Conservation (phyloP, 2,888 invertebrate genomes). For the Pocota personata region DNA sequence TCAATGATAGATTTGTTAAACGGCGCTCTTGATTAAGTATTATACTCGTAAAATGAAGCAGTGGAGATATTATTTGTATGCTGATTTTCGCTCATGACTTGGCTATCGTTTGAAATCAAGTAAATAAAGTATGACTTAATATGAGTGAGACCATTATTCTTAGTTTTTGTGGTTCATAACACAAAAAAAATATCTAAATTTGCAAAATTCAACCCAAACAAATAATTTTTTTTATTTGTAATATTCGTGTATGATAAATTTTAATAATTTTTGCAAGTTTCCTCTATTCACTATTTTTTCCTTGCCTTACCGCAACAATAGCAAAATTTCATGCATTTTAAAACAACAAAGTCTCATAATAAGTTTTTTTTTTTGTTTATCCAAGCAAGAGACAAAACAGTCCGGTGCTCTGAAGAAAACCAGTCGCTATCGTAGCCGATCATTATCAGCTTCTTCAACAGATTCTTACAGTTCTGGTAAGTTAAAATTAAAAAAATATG, state of each 20-base stretch:
- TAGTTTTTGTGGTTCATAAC: too few relatives aligned
- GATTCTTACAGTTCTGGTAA: conserved; percentile 96
- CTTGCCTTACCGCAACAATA: not conserved
- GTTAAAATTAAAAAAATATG: conserved; percentile 66
- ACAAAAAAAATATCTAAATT: too few relatives aligned
- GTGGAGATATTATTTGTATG: too few relatives aligned
- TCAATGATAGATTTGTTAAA: too few relatives aligned
- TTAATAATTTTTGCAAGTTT: not conserved
- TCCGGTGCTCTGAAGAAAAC: conserved; percentile 94
- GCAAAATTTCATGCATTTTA: not conserved
- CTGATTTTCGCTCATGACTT: too few relatives aligned
- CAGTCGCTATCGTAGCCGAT: conserved; percentile 93
- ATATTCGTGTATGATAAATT: not conserved
- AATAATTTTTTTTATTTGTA: not conserved
- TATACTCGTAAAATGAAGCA: too few relatives aligned
- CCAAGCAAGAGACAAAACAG: conserved; percentile 77
- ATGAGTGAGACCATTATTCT: too few relatives aligned
- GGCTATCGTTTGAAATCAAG: too few relatives aligned
- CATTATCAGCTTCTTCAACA: conserved; percentile 96
- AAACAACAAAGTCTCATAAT: not conserved
- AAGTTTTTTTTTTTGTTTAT: not conserved
- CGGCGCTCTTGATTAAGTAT: too few relatives aligned
- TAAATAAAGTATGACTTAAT: too few relatives aligned
- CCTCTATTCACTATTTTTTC: not conserved
- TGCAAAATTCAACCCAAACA: too few relatives aligned